phyloP scores from a whole-genome alignment of 1,140 invertebrate genomes.

The Drosophila ogumai region DNA sequence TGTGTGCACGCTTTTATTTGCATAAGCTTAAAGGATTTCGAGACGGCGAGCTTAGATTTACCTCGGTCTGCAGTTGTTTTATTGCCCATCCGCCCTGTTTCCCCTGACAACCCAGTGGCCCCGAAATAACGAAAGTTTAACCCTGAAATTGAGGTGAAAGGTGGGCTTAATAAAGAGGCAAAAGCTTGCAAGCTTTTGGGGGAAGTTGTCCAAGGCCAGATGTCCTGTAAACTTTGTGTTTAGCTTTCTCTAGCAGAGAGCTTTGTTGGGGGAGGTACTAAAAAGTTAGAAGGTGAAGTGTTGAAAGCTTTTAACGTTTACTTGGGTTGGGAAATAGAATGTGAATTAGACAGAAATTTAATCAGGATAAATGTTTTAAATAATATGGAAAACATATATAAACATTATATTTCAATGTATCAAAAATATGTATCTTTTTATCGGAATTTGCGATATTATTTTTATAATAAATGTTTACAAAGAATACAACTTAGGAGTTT shows the following conservation, averaged over 20 bases:
- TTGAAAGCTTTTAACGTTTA: slow-evolving; percentile 4
- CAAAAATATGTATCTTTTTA: background rate
- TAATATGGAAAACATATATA: no score
- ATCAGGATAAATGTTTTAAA: background rate
- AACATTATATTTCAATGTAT: no score
- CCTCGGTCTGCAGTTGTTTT: slow-evolving; percentile 41
- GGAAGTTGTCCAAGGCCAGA: background rate
- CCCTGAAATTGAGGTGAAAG: slow-evolving; percentile 14
- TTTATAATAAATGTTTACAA: no score
- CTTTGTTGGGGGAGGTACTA: slow-evolving; percentile 1
- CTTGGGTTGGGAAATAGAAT: background rate
- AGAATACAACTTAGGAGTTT: no score
- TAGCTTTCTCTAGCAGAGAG: background rate
- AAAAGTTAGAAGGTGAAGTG: background rate
- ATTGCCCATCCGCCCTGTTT: slow-evolving; percentile 1
- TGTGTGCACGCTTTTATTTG: slow-evolving; percentile 45
- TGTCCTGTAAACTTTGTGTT: background rate
- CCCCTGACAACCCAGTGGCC: slow-evolving; percentile 18
- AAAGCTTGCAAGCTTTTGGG: slow-evolving; percentile 6
- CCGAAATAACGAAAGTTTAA: slow-evolving; percentile 26
- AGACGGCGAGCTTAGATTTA: slow-evolving; percentile 38
- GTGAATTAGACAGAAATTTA: background rate
- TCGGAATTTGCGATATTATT: background rate
- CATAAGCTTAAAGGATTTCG: slow-evolving; percentile 51
- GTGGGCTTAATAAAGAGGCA: slow-evolving; percentile 1